Base-by-base conservation (phyloP, 2,888 invertebrate species). In the Apeira syringaria region DNA sequence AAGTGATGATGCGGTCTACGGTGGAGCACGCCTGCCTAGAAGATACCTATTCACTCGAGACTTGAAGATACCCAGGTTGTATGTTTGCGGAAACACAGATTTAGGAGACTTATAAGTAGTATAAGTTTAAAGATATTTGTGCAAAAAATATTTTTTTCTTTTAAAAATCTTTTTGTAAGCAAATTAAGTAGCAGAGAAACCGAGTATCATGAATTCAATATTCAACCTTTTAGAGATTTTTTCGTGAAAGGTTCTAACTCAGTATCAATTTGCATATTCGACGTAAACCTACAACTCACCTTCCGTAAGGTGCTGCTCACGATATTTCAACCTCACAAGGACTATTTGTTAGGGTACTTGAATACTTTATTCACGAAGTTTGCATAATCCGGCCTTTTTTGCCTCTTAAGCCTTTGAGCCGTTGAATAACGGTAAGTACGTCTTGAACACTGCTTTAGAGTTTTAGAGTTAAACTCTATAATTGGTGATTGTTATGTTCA, bases 311-410 rank as follows among this genome's bases (percentile, higher is more conserved):
- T 17, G 17, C 12, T 12, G 29, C 30, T 45, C 33, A 20, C 35
- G 26, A 32, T 43, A 47, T 51, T 36, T 46, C 39, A 46, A n/a
- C 39, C 22, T 28, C 39, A 20, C 42, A 20, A 35, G 30, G 22
- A 37, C 36, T 37, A 44, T 41, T 44, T 40, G 55, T 66, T 54
- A 56, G 46, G 53, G 45, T 44, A 47, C 51, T 59, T 53, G 59
- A 61, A 62, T 64, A 60, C 59, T 59, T 68, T 69, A 69, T 64
- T 62, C 56, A 61, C 56, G 51, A 61, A 59, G 52, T 59, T 46
- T 49, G 53, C 44, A 52, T 42, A 42, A 48, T 47, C 30, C 31
- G 26, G 15, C 30, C 42, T 44, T 47, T 48, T 45, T 38, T 15
- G 26, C 45, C 25, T 59, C 47, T 45, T 47, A 47, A 53, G 56